Evolutionary conservation across 2,113 vertebrate genomes (phyloP), one percentile per base, ranked within the genome.

Genomic region (Erythrocebus patas): DNA sequence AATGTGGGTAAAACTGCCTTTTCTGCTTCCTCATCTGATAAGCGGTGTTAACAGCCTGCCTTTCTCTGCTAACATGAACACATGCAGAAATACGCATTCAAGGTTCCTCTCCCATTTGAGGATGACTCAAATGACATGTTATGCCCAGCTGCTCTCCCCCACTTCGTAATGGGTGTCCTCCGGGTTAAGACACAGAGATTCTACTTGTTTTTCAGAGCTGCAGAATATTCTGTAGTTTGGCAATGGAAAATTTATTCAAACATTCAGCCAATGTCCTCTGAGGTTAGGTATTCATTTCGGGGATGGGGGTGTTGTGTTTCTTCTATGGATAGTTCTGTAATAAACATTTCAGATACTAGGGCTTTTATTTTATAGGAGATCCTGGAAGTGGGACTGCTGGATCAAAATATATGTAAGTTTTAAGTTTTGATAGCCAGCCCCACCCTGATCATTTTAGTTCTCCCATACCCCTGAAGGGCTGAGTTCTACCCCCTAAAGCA

Each of bases 171-270:
- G 14, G n/a, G 20, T 30, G 5, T 48, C 66, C 30, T 22, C 45
- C 43, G 40, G 11, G 27, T 18, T 89, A 57, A 32, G 35, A 76
- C 16, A n/a, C 52, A 23, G 1, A 55, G 57, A 45, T 3, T 27
- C 66, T 57, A 22, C 72, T 66, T 2, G 20, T 25, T 84, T 68
- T 70, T 70, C 79, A 94, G 55, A 87, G 83, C 79, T 94, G 40
- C 52, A 55, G 57, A 35, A 6, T 50, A 55, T 23, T 45, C 89
- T 64, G 14, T 55, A 64, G 78, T 72, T 79, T n/a, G 57, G 91
- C 70, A 75, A 13, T 22, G 23, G 70, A 13, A 43, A 25, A 40
- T 45, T 38, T 82, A 25, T 35, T 95, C 72, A 83, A 30, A 73
- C 48, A 35, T 12, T 86, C 73, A 38, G 6, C 45, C 18, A 40